Base-by-base conservation (phyloP, 2,113 vertebrate genomes). In the Pedionomus torquatus region DNA sequence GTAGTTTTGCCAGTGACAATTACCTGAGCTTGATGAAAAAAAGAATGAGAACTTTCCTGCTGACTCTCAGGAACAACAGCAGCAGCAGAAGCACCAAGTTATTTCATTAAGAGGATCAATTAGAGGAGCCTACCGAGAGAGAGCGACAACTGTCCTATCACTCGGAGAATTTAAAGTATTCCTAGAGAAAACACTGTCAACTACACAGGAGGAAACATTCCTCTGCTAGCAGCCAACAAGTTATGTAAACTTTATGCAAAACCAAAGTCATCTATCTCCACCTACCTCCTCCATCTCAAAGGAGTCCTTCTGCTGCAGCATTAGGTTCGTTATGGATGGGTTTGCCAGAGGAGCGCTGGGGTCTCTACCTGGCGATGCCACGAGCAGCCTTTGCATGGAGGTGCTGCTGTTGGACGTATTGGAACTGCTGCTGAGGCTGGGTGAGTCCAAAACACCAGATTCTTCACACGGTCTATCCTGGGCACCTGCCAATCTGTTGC, bases 271-370 rank as follows among this genome's bases (percentile, higher is more conserved):
- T 68, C 26, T 31, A 49, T 87, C 85, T 90, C 95, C 83, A 97
- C 97, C 60, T 98, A 99, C 99, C 99, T 99, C 99, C 90, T 99
- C 99, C 98, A 99, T 99, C 95, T 99, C 99, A 35, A 99, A 99
- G 37, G 99, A 99, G 95, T 99, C 98, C 60, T 99, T 97, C 48
- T 99, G 98, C 78, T 98, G 98, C 12, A 70, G 94, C 89, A 98
- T 98, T 23, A 99, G 98, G 82, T 97, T 99, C 24, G 88, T 90
- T 54, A 99, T 70, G 51, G 98, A 98, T 0, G 97, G 98, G 93
- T 95, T 98, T 58, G 90, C 52, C 4, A 98, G 83, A 3, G 97
- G 96, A 49, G 49, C 43, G 11, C 92, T 93, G 25, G 91, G 88
- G 63, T 99, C 98, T 96, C 98, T 98, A 28, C 97, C 98, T 19